Conservation (phyloP, 2,113 vertebrate species). For the Brevimyrus niger region DNA sequence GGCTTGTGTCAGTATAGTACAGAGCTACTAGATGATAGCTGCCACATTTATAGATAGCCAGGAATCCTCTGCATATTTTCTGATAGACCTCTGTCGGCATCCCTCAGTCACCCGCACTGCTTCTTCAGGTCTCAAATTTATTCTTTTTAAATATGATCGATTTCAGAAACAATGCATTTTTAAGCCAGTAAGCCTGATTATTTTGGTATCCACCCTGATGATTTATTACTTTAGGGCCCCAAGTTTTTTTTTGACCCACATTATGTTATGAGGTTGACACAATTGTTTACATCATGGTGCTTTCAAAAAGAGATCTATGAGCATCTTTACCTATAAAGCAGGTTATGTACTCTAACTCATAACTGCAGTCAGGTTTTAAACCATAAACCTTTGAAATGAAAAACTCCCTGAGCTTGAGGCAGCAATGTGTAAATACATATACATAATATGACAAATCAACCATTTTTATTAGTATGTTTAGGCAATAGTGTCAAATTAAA, state of each 20-base stretch:
- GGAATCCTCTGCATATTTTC: neutral
- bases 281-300: neutral
- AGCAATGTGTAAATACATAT: neutral
- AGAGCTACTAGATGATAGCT: neutral
- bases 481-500: neutral
- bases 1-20: neutral
- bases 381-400: neutral
- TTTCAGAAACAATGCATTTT: neutral
- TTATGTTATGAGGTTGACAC: neutral
- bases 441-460: neutral
- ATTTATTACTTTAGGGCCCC: neutral
- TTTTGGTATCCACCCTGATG: neutral
- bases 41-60: neutral
- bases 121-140: neutral
- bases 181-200: neutral
- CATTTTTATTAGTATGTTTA: neutral
- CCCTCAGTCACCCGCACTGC: neutral
- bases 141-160: neutral
- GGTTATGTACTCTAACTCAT: neutral
- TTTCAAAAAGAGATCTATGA: neutral
- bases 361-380: neutral
- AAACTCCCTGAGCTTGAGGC: neutral
- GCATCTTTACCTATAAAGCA: neutral
- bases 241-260: neutral
- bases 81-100: neutral